Base-by-base conservation (phyloP, 2,113 vertebrate genomes). In the Psephotus haematonotus region DNA sequence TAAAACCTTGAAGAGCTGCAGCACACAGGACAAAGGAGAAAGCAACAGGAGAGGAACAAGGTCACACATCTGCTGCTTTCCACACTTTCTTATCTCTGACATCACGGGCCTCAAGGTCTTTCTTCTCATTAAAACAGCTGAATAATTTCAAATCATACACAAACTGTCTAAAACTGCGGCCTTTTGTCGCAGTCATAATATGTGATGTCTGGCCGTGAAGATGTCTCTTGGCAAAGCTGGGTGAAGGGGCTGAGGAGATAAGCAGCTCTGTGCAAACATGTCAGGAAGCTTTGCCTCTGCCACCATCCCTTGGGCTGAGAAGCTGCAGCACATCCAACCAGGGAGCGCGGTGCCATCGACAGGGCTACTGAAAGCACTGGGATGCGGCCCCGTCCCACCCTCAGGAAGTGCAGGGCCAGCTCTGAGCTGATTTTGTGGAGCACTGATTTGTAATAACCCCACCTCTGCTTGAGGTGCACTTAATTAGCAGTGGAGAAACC, bases 151-250 rank as follows among this genome's bases (percentile, higher is more conserved):
- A 98, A 97, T 96, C 97, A 98, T 97, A 98, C 98, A 98, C 98
- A 98, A 97, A 98, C 97, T 97, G 97, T 95, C 98, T 94, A 91
- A 97, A 97, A 95, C 90, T 86, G 97, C 97, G 98, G 98, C 99
- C 98, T 99, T 99, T 98, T 97, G 94, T 92, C 85, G 98, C 97
- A 99, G 99, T 98, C 99, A 99, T 98, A 99, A 99, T 98, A 99
- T 60, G 85, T 80, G 82, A 62, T 9, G 69, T 77, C 95, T 97
- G 92, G 90, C 94, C 70, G 81, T 23, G 23, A 81, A 84, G 82
- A 92, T 25, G 46, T 72, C 90, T 91, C 71, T 88, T 37, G 44
- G 55, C 0, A 0, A 74, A 75, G n/a, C 47, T 59, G 79, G 65
- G 47, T 53, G 85, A 47, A 93, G 43, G 33, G 47, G 11, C 37